Base-by-base conservation (phyloP, 1,140 invertebrate species). In the Samia ricini region DNA sequence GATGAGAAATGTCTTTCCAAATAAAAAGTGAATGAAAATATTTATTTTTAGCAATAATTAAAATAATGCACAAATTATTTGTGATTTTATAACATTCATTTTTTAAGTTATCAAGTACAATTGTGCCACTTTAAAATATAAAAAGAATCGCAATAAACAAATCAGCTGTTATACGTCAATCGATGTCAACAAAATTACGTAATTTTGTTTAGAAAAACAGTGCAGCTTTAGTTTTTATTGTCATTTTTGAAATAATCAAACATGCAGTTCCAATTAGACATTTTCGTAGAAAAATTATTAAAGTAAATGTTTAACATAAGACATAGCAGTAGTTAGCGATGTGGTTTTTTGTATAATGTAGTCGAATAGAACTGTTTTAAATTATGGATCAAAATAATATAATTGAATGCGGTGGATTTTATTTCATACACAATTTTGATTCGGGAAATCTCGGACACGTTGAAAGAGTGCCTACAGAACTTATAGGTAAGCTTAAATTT, bases 391-490 rank as follows among this genome's bases (percentile, higher is more conserved):
- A 79, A 61, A 85, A 80, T 70, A 85, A 81, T 74, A 79, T 88
- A 69, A 89, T 91, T 67, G 87, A 91, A 72, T 94, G 93, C 78
- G 93, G 91, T 66, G 94, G 93, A 73, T 95, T 95, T 88, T 88
- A 91, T 69, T 96, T 97, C 90, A 93, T 93, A 71, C 94, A 95
- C 72, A 93, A 95, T 86, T 97, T 98, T 92, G 97, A 98, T 85
- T 98, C 97, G 23, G 96, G 96, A 33, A 98, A 98, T 92, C 91
- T 97, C 68, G 93, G 94, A 33, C 93, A 92, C 81, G 96, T 97
- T 49, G 96, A 97, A 82, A 85, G 91, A 71, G 92, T 95, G 36
- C 91, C 91, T 56, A 80, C 79, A 42, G 87, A 89, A 68, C 76
- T 85, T 21, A 86, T 88, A 61, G 77, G 84, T 88, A 71, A 83